Base-by-base conservation (phyloP, 2,888 invertebrate genomes). In the Lamellibrachia satsuma region DNA sequence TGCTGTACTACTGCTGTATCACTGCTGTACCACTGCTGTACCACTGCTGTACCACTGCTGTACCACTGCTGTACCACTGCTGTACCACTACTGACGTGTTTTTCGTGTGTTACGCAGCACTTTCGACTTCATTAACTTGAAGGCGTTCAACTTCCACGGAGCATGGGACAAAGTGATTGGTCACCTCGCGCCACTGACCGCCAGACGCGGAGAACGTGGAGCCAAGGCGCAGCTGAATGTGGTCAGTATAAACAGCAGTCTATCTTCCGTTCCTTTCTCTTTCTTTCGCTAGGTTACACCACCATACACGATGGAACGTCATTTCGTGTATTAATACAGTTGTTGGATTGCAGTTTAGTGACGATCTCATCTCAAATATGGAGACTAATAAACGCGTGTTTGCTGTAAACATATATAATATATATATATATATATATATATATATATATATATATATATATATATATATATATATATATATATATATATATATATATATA, bases 101-200 rank as follows among this genome's bases (percentile, higher is more conserved):
- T 15, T 22, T 39, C 39, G 39, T 75, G 6, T 75, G 75, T 75
- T 75, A 22, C 75, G 6, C 15, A 75, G 75, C 75, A 75, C 15
- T 22, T n/a, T 75, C 22, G 75, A 75, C 75, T 75, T 75, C 75
- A 22, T 75, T 75, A 75, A 75, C 52, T 55, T 91, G 52, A 91
- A 91, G 57, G 27, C 91, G 55, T 91, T 55, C 91, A 52, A 91
- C 57, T 91, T 55, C 55, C 91, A 91, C 91, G 91, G 91, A 52
- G 15, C 91, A 22, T 91, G 91, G 91, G 52, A 91, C 39, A 55
- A 39, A 52, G 57, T 52, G 11, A 15, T 91, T 55, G 91, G 91
- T 2, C 91, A 91, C 55, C 55, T 51, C 52, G 91, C 91, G 11
- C 91, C 91, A 51, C 51, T 91, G 52, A 22, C 7, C 55, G 15